phyloP scores from a whole-genome alignment of 2,113 vertebrate species.

The Dunckerocampus dactyliophorus region DNA sequence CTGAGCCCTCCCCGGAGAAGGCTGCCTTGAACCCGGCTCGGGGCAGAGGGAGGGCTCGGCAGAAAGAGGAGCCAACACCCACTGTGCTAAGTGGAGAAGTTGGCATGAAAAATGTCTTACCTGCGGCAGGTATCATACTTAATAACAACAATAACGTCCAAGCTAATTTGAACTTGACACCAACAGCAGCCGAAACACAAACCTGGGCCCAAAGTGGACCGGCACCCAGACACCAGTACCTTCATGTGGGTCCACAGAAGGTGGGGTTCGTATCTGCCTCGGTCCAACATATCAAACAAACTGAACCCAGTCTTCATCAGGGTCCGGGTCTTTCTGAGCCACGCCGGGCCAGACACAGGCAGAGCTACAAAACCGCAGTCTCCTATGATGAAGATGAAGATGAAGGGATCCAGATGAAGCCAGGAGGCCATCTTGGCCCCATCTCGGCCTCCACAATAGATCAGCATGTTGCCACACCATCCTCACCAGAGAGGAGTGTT shows the following conservation, averaged over 20 bases:
- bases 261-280: background rate
- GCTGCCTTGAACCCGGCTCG: background rate
- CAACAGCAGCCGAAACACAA: background rate
- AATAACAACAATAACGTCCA: slow-evolving; percentile 38
- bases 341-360: slow-evolving; percentile 25
- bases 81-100: slow-evolving; percentile 5
- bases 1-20: background rate
- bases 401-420: slow-evolving; percentile 5
- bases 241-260: background rate
- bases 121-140: slow-evolving; percentile 52
- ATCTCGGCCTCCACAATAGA: background rate
- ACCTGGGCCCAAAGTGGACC: background rate
- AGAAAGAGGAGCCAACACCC: slow-evolving; percentile 9
- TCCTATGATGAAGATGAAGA: slow-evolving; percentile 47
- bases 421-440: slow-evolving; percentile 20
- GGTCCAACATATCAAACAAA: too few relatives aligned
- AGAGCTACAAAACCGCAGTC: slow-evolving; percentile 60
- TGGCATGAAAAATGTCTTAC: slow-evolving; percentile 21
- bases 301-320: background rate
- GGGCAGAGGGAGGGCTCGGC: background rate
- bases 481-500: slow-evolving; percentile 6
- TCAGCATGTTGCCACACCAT: background rate
- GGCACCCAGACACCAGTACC: background rate
- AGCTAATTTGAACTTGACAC: slow-evolving; percentile 1
- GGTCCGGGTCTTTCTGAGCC: background rate